Conservation (phyloP, 1,140 invertebrate species). For the Cardiocondyla obscurior region DNA sequence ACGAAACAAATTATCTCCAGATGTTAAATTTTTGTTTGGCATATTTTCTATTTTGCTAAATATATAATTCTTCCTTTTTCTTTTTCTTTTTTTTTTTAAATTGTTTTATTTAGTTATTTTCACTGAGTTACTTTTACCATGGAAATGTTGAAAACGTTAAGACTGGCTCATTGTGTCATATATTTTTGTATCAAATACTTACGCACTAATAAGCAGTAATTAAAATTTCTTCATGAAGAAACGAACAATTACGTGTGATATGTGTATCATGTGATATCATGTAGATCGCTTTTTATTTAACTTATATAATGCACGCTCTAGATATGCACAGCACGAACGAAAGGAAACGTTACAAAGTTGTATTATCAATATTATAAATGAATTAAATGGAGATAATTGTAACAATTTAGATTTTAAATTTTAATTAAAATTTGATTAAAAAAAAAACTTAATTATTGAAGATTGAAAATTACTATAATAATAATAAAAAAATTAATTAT, state of each 20-base stretch:
- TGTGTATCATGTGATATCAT: neutral
- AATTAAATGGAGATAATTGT: neutral
- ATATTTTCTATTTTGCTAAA: neutral
- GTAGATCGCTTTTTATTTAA: neutral
- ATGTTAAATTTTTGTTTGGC: neutral
- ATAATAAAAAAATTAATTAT: neutral
- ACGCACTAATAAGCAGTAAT: neutral
- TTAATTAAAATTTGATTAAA: neutral
- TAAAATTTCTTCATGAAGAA: neutral
- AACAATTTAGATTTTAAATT: neutral
- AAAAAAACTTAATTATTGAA: slow-evolving; percentile 20
- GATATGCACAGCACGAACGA: neutral
- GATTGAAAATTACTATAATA: neutral
- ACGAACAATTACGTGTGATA: neutral
- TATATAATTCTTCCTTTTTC: neutral
- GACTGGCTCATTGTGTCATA: neutral
- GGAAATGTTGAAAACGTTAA: neutral
- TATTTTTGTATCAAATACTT: neutral
- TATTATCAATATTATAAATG: neutral
- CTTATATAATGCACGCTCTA: neutral
- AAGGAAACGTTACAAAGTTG: neutral
- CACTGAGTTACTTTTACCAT: neutral
- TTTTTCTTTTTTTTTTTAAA: no score
- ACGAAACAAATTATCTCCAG: neutral
- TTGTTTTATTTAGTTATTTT: neutral